phyloP scores from a whole-genome alignment of 2,888 invertebrate genomes.

The Andrena haemorrhoa region DNA sequence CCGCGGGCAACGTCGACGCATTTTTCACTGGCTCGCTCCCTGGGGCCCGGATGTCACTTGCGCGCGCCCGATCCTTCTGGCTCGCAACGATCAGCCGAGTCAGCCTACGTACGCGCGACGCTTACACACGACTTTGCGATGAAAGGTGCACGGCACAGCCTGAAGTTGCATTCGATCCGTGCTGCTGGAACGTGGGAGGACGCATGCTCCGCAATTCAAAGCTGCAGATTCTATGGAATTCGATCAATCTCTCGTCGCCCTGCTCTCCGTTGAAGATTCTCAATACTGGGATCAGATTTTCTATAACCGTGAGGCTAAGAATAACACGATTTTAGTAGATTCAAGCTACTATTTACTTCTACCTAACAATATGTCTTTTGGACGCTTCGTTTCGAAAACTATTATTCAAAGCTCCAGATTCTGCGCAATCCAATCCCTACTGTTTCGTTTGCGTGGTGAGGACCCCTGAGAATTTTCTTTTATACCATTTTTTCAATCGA shows the following conservation, averaged over 20 bases:
- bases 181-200: conserved; percentile 14
- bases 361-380: too few relatives aligned
- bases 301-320: too few relatives aligned
- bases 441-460: too few relatives aligned
- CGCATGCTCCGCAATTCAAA: conserved; percentile 11
- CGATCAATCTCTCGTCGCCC: neutral
- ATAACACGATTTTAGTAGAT: too few relatives aligned
- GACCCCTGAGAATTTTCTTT: too few relatives aligned
- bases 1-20: conserved; percentile 55
- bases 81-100: conserved; percentile 7
- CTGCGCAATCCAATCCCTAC: too few relatives aligned
- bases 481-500: too few relatives aligned
- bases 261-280: neutral
- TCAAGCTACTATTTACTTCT: too few relatives aligned
- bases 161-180: conserved; percentile 60
- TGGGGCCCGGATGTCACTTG: neutral
- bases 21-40: conserved; percentile 49
- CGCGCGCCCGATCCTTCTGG: conserved; percentile 15
- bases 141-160: conserved; percentile 45
- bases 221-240: neutral
- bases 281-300: too few relatives aligned
- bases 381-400: too few relatives aligned
- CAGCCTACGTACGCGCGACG: conserved; percentile 29
- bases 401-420: too few relatives aligned
- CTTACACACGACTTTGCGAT: conserved; percentile 48